Evolutionary conservation across 1,140 invertebrate species (phyloP), one percentile per base, ranked within the genome.

Genomic region (Halesus radiatus): DNA sequence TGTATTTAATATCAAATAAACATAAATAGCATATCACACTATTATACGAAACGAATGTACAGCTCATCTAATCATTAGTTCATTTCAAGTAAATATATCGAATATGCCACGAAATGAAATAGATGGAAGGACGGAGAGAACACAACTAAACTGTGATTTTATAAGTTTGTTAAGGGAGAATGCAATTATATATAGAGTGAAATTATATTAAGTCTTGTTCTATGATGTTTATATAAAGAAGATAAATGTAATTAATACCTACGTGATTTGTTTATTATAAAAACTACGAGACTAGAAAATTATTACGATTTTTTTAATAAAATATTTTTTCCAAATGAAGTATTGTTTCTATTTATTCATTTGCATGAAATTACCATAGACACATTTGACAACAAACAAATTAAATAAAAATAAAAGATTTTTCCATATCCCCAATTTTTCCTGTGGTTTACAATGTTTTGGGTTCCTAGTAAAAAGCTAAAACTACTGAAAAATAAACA

Each of bases 291-390:
- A 81, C 60, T 83, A 83, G 76, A 80, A 83, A 83, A 83, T 74
- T 80, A 82, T 83, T 83, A 80, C 82, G 80, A 83, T 83, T 83
- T 83, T 37, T 56, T 80, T 83, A 83, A 80, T 80, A 83, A 75
- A 80, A 77, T 82, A 80, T 82, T 82, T 82, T 82, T 82, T 79
- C 78, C 78, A 79, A 81, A 29, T 78, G 80, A 81, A 50, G 22
- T 29, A 74, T 76, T 80, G 62, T 74, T 76, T 80, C 53, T 32
- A 60, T 76, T 20, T 45, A 18, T 50, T 50, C 23, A 56, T n/a
- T 3, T 13, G 37, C 37, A 45, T 13, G 37, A 45, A 45, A 45
- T 37, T 37, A 37, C 7, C 32, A 37, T 45, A 45, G 13, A 45
- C 13, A 45, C 10, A 7, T 45, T n/a, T 45, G 1, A 45, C 37